These are phyloP conservation scores for Cerceris ruficornis DNA, from an alignment of 2,888 invertebrate species.

Conservation along the genomic window DNA sequence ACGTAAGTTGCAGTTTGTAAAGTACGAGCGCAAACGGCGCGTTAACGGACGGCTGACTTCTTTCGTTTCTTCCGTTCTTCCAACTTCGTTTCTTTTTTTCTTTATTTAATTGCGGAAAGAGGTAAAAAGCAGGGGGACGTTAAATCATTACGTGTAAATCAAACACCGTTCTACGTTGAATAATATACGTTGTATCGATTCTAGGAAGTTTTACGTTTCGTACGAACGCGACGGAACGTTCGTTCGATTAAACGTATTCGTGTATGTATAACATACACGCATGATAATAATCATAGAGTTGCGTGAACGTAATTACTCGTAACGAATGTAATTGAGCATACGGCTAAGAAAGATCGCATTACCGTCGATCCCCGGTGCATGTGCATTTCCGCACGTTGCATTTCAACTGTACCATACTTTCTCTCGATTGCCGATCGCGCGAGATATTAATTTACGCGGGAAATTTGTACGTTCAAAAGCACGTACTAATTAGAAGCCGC, in stretches of 20 bases:
- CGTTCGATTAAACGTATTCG: conserved; percentile 29
- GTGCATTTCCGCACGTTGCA: neutral
- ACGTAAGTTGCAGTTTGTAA: conserved; percentile 16
- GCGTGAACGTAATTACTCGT: conserved; percentile 57
- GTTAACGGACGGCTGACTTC: neutral
- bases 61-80: too few species aligned
- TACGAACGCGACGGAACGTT: conserved; percentile 10
- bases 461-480: too few species aligned
- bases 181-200: conserved; percentile 15
- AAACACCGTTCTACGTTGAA: neutral
- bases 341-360: conserved; percentile 22
- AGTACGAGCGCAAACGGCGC: neutral
- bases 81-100: too few species aligned
- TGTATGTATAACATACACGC: conserved; percentile 11
- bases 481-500: too few species aligned
- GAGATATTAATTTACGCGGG: neutral
- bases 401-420: neutral
- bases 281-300: conserved; percentile 43
- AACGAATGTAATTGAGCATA: conserved; percentile 44
- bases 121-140: neutral
- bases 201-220: conserved; percentile 29
- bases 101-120: conserved; percentile 28
- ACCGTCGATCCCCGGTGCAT: conserved; percentile 20
- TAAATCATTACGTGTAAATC: conserved; percentile 32
- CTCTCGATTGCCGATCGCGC: neutral